Percentiles rank a stretch among this genome's conserved stretches.
Conservation (phyloP, 2,113 vertebrate genomes). For the Melanerpes aurifrons region DNA sequence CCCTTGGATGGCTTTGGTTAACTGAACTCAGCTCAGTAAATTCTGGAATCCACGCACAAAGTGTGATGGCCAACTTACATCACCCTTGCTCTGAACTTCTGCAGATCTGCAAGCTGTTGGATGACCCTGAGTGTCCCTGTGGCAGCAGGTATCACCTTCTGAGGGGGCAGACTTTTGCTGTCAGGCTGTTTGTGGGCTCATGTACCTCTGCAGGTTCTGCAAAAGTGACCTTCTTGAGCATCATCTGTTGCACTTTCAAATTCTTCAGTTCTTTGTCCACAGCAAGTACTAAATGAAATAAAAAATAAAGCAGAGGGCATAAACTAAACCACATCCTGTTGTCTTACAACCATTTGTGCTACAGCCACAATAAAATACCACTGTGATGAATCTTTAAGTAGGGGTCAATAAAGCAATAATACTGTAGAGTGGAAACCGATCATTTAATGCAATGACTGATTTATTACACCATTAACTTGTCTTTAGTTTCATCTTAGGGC, state of each 20-base stretch:
- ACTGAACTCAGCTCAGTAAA: no score
- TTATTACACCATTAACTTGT: conserved; percentile 76
- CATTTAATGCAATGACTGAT: conserved; percentile 75
- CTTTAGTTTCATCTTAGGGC: conserved; percentile 60
- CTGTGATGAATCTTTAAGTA: conserved; percentile 74
- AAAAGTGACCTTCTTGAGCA: neutral
- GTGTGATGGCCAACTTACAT: no score
- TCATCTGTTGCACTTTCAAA: rapidly evolving
- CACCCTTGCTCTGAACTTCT: neutral
- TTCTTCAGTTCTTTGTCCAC: neutral
- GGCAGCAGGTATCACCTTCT: neutral
- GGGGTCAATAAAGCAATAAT: conserved; percentile 78
- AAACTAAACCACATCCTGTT: conserved; percentile 66
- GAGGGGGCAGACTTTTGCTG: neutral
- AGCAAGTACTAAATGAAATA: conserved; percentile 40
- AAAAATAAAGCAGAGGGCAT: conserved; percentile 55
- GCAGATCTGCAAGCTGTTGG: neutral
- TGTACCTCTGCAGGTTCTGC: neutral
- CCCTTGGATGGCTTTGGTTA: no score
- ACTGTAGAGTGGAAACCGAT: conserved; percentile 67
- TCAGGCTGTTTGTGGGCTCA: neutral
- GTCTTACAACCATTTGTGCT: conserved; percentile 61
- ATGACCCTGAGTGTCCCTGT: neutral
- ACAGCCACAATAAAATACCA: conserved; percentile 69
- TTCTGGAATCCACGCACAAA: no score